phyloP scores from a whole-genome alignment of 2,888 invertebrate species.

The Napeogenes sylphis region DNA sequence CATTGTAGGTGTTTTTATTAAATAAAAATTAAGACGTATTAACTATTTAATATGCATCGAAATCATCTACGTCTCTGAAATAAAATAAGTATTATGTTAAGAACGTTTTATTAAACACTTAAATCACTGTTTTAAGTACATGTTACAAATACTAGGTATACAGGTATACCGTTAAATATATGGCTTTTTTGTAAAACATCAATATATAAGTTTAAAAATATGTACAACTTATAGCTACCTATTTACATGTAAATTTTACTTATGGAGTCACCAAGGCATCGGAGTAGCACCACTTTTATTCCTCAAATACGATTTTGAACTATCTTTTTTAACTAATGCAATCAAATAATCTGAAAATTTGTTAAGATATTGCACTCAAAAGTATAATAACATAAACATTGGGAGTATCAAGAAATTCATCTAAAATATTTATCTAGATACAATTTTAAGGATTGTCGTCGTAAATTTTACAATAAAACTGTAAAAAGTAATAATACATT shows the following conservation, averaged over 20 bases:
- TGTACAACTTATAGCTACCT: not conserved
- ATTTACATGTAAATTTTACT: not conserved
- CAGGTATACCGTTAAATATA: constrained; percentile 1
- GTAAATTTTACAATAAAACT: no score
- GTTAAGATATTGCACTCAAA: not conserved
- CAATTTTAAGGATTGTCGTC: no score
- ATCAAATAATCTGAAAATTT: not conserved
- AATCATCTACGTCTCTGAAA: not conserved
- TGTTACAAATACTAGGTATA: constrained; percentile 4
- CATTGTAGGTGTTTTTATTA: not conserved
- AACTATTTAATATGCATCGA: not conserved
- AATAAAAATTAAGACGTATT: not conserved
- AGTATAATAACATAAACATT: not conserved
- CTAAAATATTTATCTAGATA: no score
- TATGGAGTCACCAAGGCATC: constrained; percentile 24
- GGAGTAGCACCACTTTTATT: constrained; percentile 26
- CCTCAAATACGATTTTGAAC: constrained; percentile 15
- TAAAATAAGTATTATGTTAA: constrained; percentile 7
- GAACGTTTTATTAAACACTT: constrained; percentile 14
- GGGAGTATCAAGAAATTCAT: no score
- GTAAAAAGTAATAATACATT: not conserved
- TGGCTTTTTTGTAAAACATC: constrained; percentile 6
- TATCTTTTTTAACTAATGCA: constrained; percentile 9
- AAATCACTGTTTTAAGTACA: constrained; percentile 16
- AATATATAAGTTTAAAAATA: constrained; percentile 2